Evolutionary conservation across 2,113 vertebrate species (phyloP), one percentile per base, ranked within the genome.

Genomic region (Pelecanoides urinatrix): DNA sequence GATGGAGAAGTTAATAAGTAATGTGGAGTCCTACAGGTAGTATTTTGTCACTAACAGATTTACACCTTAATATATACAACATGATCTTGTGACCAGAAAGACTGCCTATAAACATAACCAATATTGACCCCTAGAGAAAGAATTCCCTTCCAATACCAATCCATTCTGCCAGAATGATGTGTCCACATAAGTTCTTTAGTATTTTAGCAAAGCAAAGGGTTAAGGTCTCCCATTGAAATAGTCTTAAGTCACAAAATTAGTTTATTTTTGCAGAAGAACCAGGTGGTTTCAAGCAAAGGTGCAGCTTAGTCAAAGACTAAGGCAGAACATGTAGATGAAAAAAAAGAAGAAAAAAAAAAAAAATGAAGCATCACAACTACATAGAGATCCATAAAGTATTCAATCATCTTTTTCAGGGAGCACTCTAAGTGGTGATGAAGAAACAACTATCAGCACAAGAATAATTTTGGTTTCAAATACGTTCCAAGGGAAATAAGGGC

Each of bases 301-400:
- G 25, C 29, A 56, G 5, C 13, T 74, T 8, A 65, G 13, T 45
- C 30, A 63, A 86, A 71, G 26, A 29, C 5, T 16, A 53, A 27
- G 7, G 25, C 70, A 61, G 15, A 84, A 38, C 32, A 61, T 13
- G 13, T 9, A 55, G 12, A 34, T 17, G 0, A 2, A 40, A 62
- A 10, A 40, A 14, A 34, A 47, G 23, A 13, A 7, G 19, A 23
- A 11, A 44, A 26, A 14, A 23, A 18, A 34, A 47, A 61, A 3
- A n/a, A n/a, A n/a, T n/a, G n/a, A n/a, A 0, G 1, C 6, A 25
- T 29, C n/a, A 44, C 3, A 59, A 44, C 7, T 36, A 20, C 14
- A 32, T 6, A 50, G n/a, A 25, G 14, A 36, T 27, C 16, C 44
- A 65, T 40, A 38, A 55, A 72, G 8, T 8, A 45, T 80, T 87